These are phyloP conservation scores for Cydia strobilella DNA, from an alignment of 1,140 invertebrate genomes.

Conservation along the genomic window DNA sequence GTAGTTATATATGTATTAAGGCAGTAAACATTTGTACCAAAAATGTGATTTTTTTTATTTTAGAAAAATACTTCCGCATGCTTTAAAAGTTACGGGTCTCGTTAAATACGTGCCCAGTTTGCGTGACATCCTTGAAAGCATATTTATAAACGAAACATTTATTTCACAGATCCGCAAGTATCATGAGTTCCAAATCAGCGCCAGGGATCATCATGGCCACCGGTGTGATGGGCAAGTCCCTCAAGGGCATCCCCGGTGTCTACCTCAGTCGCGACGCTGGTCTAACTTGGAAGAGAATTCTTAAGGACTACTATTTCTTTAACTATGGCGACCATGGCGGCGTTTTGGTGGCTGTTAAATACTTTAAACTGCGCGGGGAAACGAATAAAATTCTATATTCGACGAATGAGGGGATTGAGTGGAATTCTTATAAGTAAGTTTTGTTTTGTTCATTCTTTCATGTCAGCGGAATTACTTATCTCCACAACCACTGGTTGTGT, in stretches of 20 bases:
- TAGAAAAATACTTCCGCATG: too few relatives aligned
- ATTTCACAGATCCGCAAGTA: conserved; percentile 83
- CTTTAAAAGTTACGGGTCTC: too few relatives aligned
- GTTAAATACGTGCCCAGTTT: too few relatives aligned
- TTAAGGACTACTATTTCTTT: conserved; percentile 93
- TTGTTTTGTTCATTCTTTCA: not conserved
- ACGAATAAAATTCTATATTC: conserved; percentile 91
- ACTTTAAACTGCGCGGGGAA: conserved; percentile 86
- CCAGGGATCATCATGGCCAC: conserved; percentile 94
- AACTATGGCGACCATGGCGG: conserved; percentile 96
- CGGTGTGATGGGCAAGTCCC: conserved; percentile 87
- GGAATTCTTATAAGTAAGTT: conserved; percentile 83
- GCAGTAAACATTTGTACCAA: too few relatives aligned
- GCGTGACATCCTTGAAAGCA: too few relatives aligned
- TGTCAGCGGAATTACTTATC: not conserved
- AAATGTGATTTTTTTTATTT: too few relatives aligned
- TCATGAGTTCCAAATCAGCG: conserved; percentile 92
- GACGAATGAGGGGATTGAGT: conserved; percentile 91
- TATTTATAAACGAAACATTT: conserved; percentile 11
- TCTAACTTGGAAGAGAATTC: conserved; percentile 89
- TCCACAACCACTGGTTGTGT: too few relatives aligned
- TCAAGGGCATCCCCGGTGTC: conserved; percentile 90
- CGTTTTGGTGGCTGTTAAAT: conserved; percentile 90
- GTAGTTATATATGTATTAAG: too few relatives aligned
- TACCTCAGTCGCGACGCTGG: conserved; percentile 93